Base-by-base conservation (phyloP, 2,113 vertebrate species). In the Gopherus flavomarginatus region DNA sequence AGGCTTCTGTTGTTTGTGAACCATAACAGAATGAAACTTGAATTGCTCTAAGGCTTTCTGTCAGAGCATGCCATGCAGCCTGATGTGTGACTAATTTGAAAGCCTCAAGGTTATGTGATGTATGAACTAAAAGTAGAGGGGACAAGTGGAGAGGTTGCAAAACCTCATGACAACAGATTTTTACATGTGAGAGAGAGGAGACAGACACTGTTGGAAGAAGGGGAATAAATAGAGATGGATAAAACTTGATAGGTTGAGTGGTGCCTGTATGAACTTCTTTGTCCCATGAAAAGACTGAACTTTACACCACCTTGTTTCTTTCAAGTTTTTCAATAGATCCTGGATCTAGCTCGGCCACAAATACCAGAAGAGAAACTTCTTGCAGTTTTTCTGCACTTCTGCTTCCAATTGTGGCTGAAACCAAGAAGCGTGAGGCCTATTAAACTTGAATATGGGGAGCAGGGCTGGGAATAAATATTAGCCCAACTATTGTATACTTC, bases 401-500 rank as follows among this genome's bases (percentile, higher is more conserved):
- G 27, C 21, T 0, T 0, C 53, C 52, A 5, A 5, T 84, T 94
- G 80, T 35, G 57, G 42, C 8, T 90, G 75, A 95, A 93, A 86
- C 83, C 29, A 79, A 75, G 86, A 87, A 93, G 21, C 4, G 1
- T 38, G 27, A 92, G 8, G 12, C 57, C 81, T 91, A 7, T 69
- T 80, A 31, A 82, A 16, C 21, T 42, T 87, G 27, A 27, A 42
- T 56, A 2, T 49, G 16, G 6, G 86, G 12, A n/a, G 8, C 38
- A 12, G 29, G 85, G 69, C 38, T 52, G 54, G 56, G 38, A 83
- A 90, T n/a, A 83, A 44, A 92, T 96, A 94, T 84, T 82, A 87
- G 79, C 11, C n/a, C 54, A 75, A 84, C 52, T 79, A 85, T 77
- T 56, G 75, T 91, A 11, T 8, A 80, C 14, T 52, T 31, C 44